Evolutionary conservation across 2,797 vertebrate species (phyloP).

Genomic region (Antrozous pallidus): DNA sequence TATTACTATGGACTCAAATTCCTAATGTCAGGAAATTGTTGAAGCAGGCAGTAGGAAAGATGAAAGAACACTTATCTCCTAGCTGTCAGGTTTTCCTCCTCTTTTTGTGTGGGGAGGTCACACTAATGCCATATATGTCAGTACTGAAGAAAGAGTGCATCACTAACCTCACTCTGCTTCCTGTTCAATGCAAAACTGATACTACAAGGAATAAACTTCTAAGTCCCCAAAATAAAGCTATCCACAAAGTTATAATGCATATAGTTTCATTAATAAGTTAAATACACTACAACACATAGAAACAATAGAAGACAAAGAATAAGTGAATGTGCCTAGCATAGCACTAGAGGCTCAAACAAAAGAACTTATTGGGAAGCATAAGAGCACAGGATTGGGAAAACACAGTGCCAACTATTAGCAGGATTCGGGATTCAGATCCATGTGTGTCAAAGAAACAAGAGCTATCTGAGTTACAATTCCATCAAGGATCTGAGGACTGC

Average conservation of each 20-base stretch:
- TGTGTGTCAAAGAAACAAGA: constrained; percentile 19
- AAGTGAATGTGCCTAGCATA: not conserved
- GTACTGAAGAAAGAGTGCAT: not conserved
- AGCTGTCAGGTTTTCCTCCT: not conserved
- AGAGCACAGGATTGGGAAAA: not conserved
- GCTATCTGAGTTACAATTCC: constrained; percentile 61
- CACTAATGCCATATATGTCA: not conserved
- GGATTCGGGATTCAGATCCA: constrained; percentile 52
- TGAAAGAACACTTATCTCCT: not conserved
- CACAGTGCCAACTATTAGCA: not conserved
- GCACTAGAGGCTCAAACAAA: not conserved
- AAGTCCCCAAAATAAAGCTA: not conserved
- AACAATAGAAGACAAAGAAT: not conserved
- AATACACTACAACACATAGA: not conserved
- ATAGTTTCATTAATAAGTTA: not conserved
- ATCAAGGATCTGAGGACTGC: constrained; percentile 29
- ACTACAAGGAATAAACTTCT: not conserved
- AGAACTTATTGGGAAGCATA: not conserved
- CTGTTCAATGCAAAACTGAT: not conserved
- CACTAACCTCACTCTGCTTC: not conserved
- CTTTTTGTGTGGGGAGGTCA: not conserved
- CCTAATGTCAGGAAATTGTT: not conserved
- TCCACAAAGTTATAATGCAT: not conserved
- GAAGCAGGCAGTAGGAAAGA: not conserved
- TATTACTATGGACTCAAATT: not conserved